phyloP scores from a whole-genome alignment of 2,113 vertebrate genomes.

The western clawed frog (Xenopus tropicalis) region DNA sequence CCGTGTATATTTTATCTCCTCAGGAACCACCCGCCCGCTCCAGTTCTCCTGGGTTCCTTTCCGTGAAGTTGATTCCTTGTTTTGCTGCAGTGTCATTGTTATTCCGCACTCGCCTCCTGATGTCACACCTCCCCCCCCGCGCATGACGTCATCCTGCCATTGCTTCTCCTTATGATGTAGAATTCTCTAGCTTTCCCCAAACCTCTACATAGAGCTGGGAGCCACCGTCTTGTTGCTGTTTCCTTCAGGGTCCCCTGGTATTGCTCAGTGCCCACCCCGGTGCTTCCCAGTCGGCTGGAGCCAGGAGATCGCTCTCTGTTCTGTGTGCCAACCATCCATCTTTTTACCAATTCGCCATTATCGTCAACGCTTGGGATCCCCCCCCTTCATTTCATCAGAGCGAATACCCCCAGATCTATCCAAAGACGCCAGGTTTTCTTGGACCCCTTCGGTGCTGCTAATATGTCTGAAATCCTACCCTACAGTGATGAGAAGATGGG shows the following conservation, averaged over 20 bases:
- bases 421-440: too few species aligned
- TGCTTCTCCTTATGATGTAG: conserved; percentile 93
- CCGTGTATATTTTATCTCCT: background rate
- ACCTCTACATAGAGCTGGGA: conserved; percentile 54
- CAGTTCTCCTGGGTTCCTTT: conserved; percentile 19
- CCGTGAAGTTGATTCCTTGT: conserved; percentile 47
- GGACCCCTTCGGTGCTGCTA: conserved; percentile 42
- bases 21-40: conserved; percentile 19
- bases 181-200: conserved; percentile 80
- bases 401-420: too few species aligned
- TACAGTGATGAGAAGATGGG: conserved; percentile 96
- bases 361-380: too few species aligned
- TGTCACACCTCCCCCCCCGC: conserved; percentile 59
- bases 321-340: too few species aligned
- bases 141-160: conserved; percentile 95
- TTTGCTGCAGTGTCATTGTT: conserved; percentile 59
- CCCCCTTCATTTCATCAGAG: too few species aligned
- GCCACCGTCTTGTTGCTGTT: conserved; percentile 43
- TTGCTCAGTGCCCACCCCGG: background rate
- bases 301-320: background rate
- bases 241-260: conserved; percentile 6
- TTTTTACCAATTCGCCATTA: too few species aligned
- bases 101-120: conserved; percentile 57
- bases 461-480: conserved; percentile 94
- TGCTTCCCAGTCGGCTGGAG: conserved; percentile 17